These are phyloP conservation scores for Podiceps cristatus DNA, from an alignment of 2,113 vertebrate genomes.

Conservation along the genomic window DNA sequence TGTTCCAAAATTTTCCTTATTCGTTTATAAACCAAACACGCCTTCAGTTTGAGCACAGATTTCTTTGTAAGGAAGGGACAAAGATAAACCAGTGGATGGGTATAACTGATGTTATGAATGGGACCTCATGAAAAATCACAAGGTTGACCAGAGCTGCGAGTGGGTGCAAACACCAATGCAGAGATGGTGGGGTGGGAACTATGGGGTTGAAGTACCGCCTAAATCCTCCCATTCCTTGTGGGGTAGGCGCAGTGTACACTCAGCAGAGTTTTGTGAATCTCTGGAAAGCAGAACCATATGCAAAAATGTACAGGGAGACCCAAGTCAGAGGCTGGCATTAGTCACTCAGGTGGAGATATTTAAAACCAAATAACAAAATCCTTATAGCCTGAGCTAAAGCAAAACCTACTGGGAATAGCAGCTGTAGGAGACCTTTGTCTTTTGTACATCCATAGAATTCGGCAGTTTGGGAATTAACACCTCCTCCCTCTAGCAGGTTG, in stretches of 20 bases:
- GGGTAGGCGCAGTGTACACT: rapidly evolving
- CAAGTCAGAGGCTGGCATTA: rapidly evolving
- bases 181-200: not conserved
- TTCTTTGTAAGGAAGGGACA: not conserved
- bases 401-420: not conserved
- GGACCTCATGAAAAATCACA: not conserved
- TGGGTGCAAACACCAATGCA: not conserved
- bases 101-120: rapidly evolving
- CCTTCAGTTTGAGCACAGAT: not conserved
- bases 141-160: not conserved
- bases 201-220: not conserved
- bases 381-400: not conserved
- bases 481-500: not conserved
- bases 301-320: not conserved
- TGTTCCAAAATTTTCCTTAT: not conserved
- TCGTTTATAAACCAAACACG: not conserved
- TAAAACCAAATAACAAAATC: not conserved
- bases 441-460: not conserved
- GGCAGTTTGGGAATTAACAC: not conserved
- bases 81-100: not conserved
- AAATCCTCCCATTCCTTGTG: not conserved
- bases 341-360: not conserved
- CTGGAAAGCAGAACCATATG: not conserved
- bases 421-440: not conserved
- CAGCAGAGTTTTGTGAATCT: not conserved